A percentile compares a stretch with the other conserved stretches of the same genome.
These are phyloP conservation scores for Tonatia bakeri DNA, from an alignment of 2,113 vertebrate species.

Conservation along the genomic window DNA sequence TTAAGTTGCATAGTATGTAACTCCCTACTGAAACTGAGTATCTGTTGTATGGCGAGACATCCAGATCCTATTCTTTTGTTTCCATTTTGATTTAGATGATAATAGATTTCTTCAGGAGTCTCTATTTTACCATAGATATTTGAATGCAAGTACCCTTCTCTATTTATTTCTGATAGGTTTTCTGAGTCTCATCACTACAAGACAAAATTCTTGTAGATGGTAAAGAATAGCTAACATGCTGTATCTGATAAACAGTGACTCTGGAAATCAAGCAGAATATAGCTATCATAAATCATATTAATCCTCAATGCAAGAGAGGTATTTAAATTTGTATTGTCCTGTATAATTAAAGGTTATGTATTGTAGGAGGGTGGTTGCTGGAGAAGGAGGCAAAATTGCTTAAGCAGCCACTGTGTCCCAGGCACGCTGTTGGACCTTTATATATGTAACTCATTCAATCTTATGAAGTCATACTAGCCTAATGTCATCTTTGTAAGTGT, in stretches of 20 bases:
- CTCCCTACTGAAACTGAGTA: neutral
- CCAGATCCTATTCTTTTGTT: neutral
- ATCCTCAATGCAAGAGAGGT: neutral
- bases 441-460: neutral
- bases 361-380: neutral
- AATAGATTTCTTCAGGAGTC: conserved; percentile 44
- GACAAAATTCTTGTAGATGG: neutral
- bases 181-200: conserved; percentile 22
- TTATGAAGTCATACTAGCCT: neutral
- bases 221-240: neutral
- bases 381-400: neutral
- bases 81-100: conserved; percentile 56
- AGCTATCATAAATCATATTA: neutral
- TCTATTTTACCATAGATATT: conserved; percentile 48
- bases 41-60: neutral
- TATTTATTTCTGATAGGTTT: conserved; percentile 51
- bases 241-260: neutral
- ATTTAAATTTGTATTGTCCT: neutral
- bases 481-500: neutral
- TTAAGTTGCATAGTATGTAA: neutral
- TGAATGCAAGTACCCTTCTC: conserved; percentile 4
- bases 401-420: neutral
- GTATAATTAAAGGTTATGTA: neutral
- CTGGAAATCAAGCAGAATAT: neutral
- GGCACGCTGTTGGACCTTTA: neutral